These are phyloP conservation scores for Panzeria rudis DNA, from an alignment of 2,888 invertebrate genomes.

Conservation along the genomic window DNA sequence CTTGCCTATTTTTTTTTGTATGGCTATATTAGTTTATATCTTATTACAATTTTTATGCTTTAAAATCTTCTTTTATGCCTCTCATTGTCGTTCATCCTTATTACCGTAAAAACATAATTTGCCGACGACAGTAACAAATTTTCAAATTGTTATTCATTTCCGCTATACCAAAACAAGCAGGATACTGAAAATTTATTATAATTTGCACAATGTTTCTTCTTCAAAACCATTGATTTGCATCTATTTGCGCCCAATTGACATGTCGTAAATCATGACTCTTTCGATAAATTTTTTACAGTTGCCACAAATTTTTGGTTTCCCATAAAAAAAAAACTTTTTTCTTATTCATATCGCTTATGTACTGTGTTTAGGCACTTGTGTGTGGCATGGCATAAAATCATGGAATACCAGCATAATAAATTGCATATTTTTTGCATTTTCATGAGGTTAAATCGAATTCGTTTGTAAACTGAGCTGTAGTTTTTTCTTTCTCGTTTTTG, in stretches of 20 bases:
- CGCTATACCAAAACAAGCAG: background rate
- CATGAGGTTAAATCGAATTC: constrained; percentile 45
- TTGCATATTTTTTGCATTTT: constrained; percentile 33
- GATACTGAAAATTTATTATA: constrained; percentile 18
- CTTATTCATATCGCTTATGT: constrained; percentile 12
- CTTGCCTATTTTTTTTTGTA: no score
- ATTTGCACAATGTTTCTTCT: constrained; percentile 33
- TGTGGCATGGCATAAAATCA: constrained; percentile 52
- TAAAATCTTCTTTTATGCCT: background rate
- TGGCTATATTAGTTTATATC: no score
- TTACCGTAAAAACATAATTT: background rate
- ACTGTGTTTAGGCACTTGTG: constrained; percentile 22
- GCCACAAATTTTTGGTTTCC: constrained; percentile 26
- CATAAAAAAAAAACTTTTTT: background rate
- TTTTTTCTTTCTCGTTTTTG: background rate
- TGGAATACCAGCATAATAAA: constrained; percentile 54
- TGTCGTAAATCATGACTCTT: constrained; percentile 51
- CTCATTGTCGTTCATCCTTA: no score
- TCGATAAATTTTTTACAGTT: constrained; percentile 48
- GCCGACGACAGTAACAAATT: background rate
- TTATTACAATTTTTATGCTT: no score
- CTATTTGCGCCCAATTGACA: constrained; percentile 31
- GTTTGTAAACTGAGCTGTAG: background rate
- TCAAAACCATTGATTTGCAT: constrained; percentile 17
- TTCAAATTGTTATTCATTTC: background rate